Conservation (phyloP, 2,888 invertebrate genomes). For the Anticlea derivata region DNA sequence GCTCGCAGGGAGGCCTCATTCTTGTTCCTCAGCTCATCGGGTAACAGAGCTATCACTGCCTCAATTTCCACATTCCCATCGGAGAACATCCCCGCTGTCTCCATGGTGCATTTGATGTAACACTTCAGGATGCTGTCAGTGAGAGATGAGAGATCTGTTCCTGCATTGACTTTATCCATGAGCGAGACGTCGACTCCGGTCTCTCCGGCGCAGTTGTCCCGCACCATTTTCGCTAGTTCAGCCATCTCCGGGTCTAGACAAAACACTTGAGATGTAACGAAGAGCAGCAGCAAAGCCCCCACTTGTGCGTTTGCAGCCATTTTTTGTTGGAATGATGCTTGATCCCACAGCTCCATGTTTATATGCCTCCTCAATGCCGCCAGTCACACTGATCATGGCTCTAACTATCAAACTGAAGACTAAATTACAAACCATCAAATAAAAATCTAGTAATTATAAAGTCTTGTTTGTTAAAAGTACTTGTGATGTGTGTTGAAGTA, state of each 20-base stretch:
- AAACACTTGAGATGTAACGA: conserved; percentile 37
- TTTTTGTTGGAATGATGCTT: background rate
- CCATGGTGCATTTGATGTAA: conserved; percentile 76
- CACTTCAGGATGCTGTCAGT: conserved; percentile 65
- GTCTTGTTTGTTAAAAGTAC: conserved; percentile 42
- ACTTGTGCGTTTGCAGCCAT: background rate
- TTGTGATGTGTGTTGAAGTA: conserved; percentile 30
- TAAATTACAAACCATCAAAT: conserved; percentile 47
- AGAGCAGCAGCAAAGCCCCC: background rate
- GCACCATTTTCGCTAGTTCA: conserved; percentile 67
- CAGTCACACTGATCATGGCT: conserved; percentile 30
- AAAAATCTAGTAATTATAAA: conserved; percentile 50
- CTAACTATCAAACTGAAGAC: conserved; percentile 26
- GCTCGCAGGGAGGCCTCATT: conserved; percentile 50
- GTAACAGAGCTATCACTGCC: conserved; percentile 65
- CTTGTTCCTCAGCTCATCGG: conserved; percentile 52
- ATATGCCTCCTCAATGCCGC: conserved; percentile 6
- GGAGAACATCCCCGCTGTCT: conserved; percentile 71
- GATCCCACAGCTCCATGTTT: background rate
- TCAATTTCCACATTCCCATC: conserved; percentile 69
- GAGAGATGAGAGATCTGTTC: conserved; percentile 50
- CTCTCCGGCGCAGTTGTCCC: conserved; percentile 65
- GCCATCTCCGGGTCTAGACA: conserved; percentile 68
- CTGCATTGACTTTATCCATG: conserved; percentile 60
- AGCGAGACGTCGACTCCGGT: conserved; percentile 60